Conservation (phyloP, 1,140 invertebrate species). For the Muscidifurax raptorellus region DNA sequence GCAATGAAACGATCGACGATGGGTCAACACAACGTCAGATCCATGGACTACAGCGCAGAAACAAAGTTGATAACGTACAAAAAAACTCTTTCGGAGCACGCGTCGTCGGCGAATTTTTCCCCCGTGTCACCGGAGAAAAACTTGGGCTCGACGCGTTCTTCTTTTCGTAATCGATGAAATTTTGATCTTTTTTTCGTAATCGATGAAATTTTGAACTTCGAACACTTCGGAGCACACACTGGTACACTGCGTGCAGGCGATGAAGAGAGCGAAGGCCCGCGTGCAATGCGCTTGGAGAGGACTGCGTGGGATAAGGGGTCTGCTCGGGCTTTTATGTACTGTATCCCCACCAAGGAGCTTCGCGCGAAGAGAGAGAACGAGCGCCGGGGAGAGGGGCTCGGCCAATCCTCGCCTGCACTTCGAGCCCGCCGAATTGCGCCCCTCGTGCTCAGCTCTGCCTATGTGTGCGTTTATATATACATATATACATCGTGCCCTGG, state of each 20-base stretch:
- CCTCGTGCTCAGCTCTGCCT: constrained; percentile 31
- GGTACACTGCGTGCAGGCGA: neutral
- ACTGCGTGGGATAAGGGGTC: constrained; percentile 16
- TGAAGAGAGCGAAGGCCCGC: neutral
- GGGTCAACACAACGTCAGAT: neutral
- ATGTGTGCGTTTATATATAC: too few relatives aligned
- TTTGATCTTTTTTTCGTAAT: too few relatives aligned
- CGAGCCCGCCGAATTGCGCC: constrained; percentile 38
- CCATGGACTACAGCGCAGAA: too few relatives aligned
- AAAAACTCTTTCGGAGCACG: too few relatives aligned
- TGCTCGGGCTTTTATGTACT: constrained; percentile 23
- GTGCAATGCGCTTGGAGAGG: neutral
- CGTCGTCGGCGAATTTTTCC: too few relatives aligned
- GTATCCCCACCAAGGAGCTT: neutral
- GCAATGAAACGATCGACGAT: neutral
- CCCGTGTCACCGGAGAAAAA: too few relatives aligned
- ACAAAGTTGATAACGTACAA: too few relatives aligned
- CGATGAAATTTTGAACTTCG: too few relatives aligned
- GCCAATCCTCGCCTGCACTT: neutral
- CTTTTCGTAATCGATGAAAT: too few relatives aligned
- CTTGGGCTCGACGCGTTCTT: too few relatives aligned
- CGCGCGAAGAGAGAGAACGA: neutral
- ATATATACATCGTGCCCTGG: neutral
- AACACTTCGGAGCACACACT: too few relatives aligned
- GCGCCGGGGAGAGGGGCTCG: constrained; percentile 7